These are phyloP conservation scores for Mobula birostris DNA, from an alignment of 2,113 vertebrate genomes.

Conservation along the genomic window DNA sequence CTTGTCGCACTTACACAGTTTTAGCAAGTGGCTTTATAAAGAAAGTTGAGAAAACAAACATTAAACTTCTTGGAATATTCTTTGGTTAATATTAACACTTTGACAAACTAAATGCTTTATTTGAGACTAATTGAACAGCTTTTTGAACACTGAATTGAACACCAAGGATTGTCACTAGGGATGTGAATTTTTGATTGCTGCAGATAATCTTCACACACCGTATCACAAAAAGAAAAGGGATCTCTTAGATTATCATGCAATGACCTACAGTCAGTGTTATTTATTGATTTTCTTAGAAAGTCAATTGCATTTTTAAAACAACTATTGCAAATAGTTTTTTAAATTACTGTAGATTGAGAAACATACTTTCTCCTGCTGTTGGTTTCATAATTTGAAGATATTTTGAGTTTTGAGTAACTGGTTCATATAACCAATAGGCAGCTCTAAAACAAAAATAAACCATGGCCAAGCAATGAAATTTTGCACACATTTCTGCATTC, in stretches of 20 bases:
- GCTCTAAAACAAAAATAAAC: too few relatives aligned
- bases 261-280: neutral
- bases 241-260: neutral
- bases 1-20: neutral
- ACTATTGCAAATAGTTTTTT: neutral
- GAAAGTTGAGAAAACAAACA: neutral
- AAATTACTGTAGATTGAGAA: neutral
- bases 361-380: neutral
- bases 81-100: neutral
- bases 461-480: too few relatives aligned
- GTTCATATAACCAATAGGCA: neutral
- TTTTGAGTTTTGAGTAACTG: neutral
- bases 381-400: neutral
- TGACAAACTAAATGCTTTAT: neutral
- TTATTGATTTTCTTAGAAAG: neutral
- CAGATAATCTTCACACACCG: neutral
- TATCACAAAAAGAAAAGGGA: too few relatives aligned
- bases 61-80: neutral
- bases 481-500: too few relatives aligned
- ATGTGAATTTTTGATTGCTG: neutral
- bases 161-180: neutral
- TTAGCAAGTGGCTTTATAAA: neutral
- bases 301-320: neutral
- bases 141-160: neutral
- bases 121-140: neutral